Evolutionary conservation across 2,888 invertebrate species (phyloP).

Genomic region (Papilio protenor): DNA sequence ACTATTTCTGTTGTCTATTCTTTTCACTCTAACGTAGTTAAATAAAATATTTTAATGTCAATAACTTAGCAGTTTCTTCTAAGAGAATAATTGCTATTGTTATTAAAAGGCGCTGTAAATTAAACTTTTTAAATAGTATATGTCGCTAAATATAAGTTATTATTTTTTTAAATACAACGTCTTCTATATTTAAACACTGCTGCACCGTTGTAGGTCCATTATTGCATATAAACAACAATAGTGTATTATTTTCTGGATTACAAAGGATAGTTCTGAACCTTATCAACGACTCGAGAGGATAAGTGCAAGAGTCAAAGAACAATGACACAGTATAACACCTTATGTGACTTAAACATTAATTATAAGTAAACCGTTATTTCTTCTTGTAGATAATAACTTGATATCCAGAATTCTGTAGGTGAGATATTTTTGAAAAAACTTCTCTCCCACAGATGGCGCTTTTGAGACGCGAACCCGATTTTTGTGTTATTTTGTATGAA

Average conservation of each 20-base stretch:
- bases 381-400: neutral
- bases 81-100: neutral
- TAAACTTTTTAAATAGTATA: neutral
- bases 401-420: neutral
- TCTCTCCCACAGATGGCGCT: neutral
- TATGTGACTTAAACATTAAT: neutral
- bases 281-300: neutral
- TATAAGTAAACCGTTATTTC: neutral
- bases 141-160: neutral
- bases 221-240: neutral
- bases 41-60: neutral
- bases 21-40: neutral
- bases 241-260: neutral
- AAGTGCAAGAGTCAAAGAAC: constrained; percentile 5
- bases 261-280: neutral
- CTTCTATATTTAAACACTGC: neutral
- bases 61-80: neutral
- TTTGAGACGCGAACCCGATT: neutral
- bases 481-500: no score
- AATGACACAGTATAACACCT: neutral
- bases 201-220: neutral
- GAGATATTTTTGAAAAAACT: neutral
- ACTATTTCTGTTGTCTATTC: neutral
- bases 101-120: neutral
- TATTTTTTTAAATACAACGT: neutral